Conservation (phyloP, 2,797 vertebrate species). For the Tenualosa thibaudeaui region DNA sequence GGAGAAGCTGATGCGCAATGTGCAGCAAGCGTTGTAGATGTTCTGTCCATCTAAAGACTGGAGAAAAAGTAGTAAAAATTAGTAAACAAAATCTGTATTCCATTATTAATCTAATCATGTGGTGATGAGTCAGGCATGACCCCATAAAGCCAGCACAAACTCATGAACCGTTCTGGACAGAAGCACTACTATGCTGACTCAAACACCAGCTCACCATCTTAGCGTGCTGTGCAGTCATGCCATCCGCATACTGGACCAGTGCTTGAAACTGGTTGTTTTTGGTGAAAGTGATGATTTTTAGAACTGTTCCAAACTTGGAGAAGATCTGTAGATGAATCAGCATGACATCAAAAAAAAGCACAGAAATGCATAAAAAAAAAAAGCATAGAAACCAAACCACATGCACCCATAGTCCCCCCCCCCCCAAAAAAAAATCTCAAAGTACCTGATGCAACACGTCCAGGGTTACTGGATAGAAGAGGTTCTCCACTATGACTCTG, state of each 20-base stretch:
- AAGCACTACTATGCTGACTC: not conserved
- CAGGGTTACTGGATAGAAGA: slow-evolving; percentile 96
- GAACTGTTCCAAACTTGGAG: slow-evolving; percentile 81
- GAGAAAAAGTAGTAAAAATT: not conserved
- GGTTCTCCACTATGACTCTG: slow-evolving; percentile 95
- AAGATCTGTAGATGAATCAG: slow-evolving; percentile 66
- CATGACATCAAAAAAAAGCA: not conserved
- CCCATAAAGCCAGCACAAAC: not conserved
- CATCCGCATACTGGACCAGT: slow-evolving; percentile 91
- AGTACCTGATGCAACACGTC: slow-evolving; percentile 95
- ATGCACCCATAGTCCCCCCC: not conserved
- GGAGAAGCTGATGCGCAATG: slow-evolving; percentile 94
- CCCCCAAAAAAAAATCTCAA: too few relatives aligned
- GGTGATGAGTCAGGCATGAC: not conserved
- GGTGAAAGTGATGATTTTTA: slow-evolving; percentile 98
- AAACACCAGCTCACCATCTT: slow-evolving; percentile 81
- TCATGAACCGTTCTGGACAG: not conserved
- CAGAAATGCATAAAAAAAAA: not conserved
- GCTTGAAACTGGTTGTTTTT: slow-evolving; percentile 99
- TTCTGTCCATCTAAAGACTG: slow-evolving; percentile 98
- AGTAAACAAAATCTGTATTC: not conserved
- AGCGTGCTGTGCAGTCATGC: slow-evolving; percentile 90
- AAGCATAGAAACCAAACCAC: too few relatives aligned
- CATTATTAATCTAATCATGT: not conserved
- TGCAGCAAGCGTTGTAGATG: slow-evolving; percentile 98